A percentile compares a stretch with the other conserved stretches of the same genome.
Evolutionary conservation across 1,140 invertebrate species (phyloP).

Genomic region (Ridgeia piscesae): DNA sequence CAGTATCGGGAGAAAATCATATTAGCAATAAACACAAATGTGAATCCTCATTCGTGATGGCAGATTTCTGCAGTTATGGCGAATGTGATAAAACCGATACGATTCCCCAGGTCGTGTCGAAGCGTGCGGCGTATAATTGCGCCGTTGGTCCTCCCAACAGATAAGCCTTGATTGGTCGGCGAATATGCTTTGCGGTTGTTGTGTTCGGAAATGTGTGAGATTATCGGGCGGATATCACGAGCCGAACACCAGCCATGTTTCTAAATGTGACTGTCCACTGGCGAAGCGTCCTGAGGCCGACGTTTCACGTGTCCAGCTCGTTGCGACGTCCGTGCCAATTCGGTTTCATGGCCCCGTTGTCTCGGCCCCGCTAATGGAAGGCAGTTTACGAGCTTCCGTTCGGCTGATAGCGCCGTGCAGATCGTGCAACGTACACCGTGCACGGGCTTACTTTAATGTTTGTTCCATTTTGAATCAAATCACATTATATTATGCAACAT

Average conservation of each 20-base stretch:
- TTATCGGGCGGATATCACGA: not conserved
- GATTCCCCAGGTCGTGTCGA: not conserved
- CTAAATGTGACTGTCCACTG: not conserved
- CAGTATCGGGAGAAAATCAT: not conserved
- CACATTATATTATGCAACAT: not conserved
- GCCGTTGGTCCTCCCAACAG: not conserved
- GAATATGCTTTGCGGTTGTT: not conserved
- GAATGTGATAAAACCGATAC: not conserved
- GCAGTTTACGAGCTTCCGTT: not conserved
- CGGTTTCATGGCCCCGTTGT: not conserved
- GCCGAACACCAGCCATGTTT: not conserved
- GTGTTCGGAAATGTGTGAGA: not conserved
- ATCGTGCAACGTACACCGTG: not conserved
- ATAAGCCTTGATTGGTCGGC: not conserved
- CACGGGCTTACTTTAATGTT: not conserved
- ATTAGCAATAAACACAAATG: not conserved
- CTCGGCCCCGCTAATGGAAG: not conserved
- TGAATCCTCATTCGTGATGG: not conserved
- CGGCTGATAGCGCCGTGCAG: not conserved
- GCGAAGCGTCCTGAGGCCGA: not conserved
- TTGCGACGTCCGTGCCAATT: not conserved
- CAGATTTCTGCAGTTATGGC: not conserved
- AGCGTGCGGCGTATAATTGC: not conserved
- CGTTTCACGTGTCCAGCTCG: not conserved
- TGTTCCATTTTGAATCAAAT: not conserved